Evolutionary conservation across 2,797 vertebrate species (phyloP), one percentile per base, ranked within the genome.

Genomic region (Falco novaeseelandiae): DNA sequence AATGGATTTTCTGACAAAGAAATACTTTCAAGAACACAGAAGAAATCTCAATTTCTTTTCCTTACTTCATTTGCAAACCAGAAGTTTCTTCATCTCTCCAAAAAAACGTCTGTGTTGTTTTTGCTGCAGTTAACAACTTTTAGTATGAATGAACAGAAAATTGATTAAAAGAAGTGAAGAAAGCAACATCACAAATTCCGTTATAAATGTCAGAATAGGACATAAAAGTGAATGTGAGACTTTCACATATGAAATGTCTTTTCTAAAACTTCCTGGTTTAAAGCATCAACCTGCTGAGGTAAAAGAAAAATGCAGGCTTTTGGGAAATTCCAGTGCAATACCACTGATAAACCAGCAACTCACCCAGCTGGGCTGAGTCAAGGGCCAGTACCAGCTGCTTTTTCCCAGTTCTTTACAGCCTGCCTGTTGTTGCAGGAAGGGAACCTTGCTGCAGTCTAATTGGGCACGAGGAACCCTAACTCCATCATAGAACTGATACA

Each of bases 1-100:
- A 94, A 93, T 77, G 16, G 83, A 92, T 94, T 96, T 96, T 89
- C 70, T 93, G 62, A 79, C 77, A 93, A 65, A 90, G 18, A 19
- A 91, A 88, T 42, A 34, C 26, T 88, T 95, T 93, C 69, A 94
- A 81, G 52, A 77, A 32, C 52, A 74, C 30, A 77, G 23, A 27
- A 86, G 93, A 40, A 40, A 94, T 58, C 51, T 92, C 59, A 14
- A 48, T 63, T 77, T 70, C 34, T 83, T 91, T 86, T 90, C 70
- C 59, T 76, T 69, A 58, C 69, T 72, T 86, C 22, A 59, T 96
- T 90, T 96, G 38, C 88, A 93, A 96, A 82, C 17, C 49, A 81
- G 42, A 78, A 54, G 26, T 62, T 19, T 32, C 21, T 83, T 63
- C 17, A 19, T 26, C 26, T 82, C 34, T 36, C 25, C 20, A 40